These are phyloP conservation scores for Cyclina sinensis DNA, from an alignment of 1,140 invertebrate genomes.

Conservation along the genomic window DNA sequence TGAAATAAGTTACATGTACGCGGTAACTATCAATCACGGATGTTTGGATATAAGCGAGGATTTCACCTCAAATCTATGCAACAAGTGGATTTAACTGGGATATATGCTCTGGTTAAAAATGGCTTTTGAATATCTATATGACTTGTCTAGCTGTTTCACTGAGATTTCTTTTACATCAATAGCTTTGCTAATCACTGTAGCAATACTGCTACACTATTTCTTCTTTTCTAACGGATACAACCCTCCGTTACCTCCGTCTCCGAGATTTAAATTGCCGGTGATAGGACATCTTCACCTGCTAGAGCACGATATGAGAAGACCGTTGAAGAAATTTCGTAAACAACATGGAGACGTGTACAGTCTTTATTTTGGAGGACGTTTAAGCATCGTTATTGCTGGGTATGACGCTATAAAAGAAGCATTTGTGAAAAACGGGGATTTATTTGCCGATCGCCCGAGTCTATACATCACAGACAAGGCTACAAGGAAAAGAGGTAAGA, in stretches of 20 bases:
- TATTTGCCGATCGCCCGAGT: constrained; percentile 14
- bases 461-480: constrained; percentile 5
- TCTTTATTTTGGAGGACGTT: constrained; percentile 2
- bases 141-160: neutral
- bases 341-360: constrained; percentile 43
- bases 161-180: neutral
- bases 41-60: too few relatives aligned
- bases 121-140: neutral
- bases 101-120: neutral
- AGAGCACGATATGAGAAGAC: constrained; percentile 38
- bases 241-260: constrained; percentile 38
- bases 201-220: constrained; percentile 7
- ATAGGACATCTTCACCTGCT: constrained; percentile 49
- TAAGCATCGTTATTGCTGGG: neutral
- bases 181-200: constrained; percentile 3
- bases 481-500: constrained; percentile 26
- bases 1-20: too few relatives aligned
- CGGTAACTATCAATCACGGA: too few relatives aligned
- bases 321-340: constrained; percentile 18
- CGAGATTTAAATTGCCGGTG: constrained; percentile 11
- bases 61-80: too few relatives aligned
- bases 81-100: too few relatives aligned
- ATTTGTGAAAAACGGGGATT: constrained; percentile 33
- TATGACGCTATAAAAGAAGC: constrained; percentile 47
- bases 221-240: constrained; percentile 4